phyloP scores from a whole-genome alignment of 1,140 invertebrate genomes.

The Neodiprion lecontei region DNA sequence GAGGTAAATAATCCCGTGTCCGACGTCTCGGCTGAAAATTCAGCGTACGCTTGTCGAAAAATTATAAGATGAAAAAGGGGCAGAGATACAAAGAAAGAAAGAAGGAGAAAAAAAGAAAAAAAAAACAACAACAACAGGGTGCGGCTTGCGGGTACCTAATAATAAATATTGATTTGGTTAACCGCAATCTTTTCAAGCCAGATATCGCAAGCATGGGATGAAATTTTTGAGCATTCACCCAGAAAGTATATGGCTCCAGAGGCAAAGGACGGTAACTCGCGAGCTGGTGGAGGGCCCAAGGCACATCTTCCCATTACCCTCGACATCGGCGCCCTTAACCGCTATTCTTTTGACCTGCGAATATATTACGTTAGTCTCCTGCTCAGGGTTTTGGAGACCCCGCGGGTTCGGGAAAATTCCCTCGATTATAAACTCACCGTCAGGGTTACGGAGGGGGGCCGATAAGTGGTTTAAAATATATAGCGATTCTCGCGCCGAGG shows the following conservation, averaged over 20 bases:
- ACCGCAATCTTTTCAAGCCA: neutral
- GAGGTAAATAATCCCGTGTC: too few relatives aligned
- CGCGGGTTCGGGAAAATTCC: neutral
- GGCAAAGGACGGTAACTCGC: neutral
- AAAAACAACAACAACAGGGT: too few relatives aligned
- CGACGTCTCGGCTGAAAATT: too few relatives aligned
- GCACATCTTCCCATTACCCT: constrained; percentile 1
- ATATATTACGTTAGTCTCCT: constrained; percentile 2
- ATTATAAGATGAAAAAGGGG: too few relatives aligned
- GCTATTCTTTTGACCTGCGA: constrained; percentile 4
- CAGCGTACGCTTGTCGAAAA: too few relatives aligned
- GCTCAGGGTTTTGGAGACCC: neutral
- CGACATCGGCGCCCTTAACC: neutral
- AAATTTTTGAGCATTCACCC: constrained; percentile 7
- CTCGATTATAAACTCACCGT: neutral
- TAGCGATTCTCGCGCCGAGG: neutral
- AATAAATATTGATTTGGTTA: constrained; percentile 8
- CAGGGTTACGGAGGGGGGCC: neutral
- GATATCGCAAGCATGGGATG: neutral
- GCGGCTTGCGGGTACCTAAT: neutral
- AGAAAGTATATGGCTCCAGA: neutral
- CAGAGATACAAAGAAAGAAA: too few relatives aligned
- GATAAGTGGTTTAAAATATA: constrained; percentile 5
- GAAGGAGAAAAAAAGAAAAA: too few relatives aligned
- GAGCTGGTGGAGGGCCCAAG: neutral